Evolutionary conservation across 2,797 vertebrate species (phyloP), one percentile per base, ranked within the genome.

Genomic region (Clamator glandarius): DNA sequence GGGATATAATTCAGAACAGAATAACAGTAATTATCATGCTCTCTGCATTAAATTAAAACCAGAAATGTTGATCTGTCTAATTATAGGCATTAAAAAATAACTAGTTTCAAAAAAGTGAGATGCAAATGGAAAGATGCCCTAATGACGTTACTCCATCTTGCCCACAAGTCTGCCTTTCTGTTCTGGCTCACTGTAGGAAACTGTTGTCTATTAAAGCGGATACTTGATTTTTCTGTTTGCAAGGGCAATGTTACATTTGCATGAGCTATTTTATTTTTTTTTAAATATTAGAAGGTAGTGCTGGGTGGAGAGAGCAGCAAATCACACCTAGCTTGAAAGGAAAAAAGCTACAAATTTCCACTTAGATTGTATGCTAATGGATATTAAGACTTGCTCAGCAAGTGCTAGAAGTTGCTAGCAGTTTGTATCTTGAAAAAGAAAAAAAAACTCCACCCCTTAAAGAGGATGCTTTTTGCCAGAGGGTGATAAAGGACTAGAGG

Each of bases 1-100:
- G 92, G 84, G 73, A 85, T 87, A 44, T 97, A 96, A 96, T 94
- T 93, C 90, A 84, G 89, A 96, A 96, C 95, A 95, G 92, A 96
- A 91, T 93, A 96, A 94, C 87, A 93, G 77, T 84, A 96, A 93
- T 94, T 95, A 89, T 93, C 77, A 91, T 95, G 75, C 91, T 91
- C 93, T 73, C 58, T 96, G 48, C 95, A 91, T 95, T 92, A 94
- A 95, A 96, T 93, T 95, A 86, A 89, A 97, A 94, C 57, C 95
- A 96, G 92, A 90, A 96, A 94, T 93, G 92, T 92, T 96, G 93
- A 96, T 96, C 76, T 95, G 90, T 92, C 84, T 92, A 96, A 96
- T 95, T 92, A 89, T 35, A 90, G 88, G 36, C 87, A 96, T 90
- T 93, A 94, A 95, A 93, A 88, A 93, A 83, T 79, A 96, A 76